Evolutionary conservation across 2,797 vertebrate species (phyloP), one percentile per base, ranked within the genome.

Genomic region (Geotrypetes seraphini): DNA sequence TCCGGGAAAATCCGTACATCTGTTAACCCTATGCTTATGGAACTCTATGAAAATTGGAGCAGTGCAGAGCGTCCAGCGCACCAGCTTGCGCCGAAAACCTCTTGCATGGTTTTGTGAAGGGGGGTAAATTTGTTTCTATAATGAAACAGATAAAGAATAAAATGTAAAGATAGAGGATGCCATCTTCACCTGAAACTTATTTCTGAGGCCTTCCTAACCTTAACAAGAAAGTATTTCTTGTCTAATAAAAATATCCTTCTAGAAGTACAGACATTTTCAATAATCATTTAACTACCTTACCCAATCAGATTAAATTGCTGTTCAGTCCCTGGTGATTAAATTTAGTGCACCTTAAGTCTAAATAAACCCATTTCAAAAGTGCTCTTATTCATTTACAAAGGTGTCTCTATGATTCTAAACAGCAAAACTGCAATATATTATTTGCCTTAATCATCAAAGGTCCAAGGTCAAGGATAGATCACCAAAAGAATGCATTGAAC

Each of bases 271-370:
- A 71, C 68, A 75, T 64, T 81, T 79, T 78, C 76, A 72, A 81
- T 88, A 84, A 87, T 88, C 81, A 82, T 77, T 79, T 83, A 90
- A 91, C 79, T 83, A 73, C 83, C 75, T 84, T 68, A 76, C 78
- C 84, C 81, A 85, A 85, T 78, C 79, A 78, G 69, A 66, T 71
- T 66, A 73, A 74, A 77, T 76, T 77, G 70, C 71, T 74, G 74
- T 68, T 68, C 58, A 66, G 60, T 69, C 67, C 70, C 52, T 49
- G 39, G 49, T 19, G 19, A 75, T 75, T 78, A 75, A 61, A 64
- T 69, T 57, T 50, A 31, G 23, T 43, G 51, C 63, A 73, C 58
- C 47, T 44, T 53, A 63, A 67, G 73, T 65, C 63, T 71, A 84
- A 87, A 71, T 75, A 68, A 81, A 83, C 81, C 73, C 81, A 83